These are phyloP conservation scores for Ips nitidus DNA, from an alignment of 1,140 invertebrate genomes.

Conservation along the genomic window DNA sequence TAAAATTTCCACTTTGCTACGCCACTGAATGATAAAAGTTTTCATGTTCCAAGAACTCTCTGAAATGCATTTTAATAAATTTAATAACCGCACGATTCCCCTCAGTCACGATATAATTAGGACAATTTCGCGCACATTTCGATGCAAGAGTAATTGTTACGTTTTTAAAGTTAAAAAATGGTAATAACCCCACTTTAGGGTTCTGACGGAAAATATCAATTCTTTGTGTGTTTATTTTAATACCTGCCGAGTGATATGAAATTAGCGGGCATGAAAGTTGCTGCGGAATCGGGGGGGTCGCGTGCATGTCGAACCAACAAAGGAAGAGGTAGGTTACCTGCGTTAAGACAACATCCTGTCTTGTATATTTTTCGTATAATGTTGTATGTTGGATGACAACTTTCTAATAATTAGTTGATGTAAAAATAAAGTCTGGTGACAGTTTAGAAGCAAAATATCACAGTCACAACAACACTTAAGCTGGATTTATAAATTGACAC, in stretches of 20 bases:
- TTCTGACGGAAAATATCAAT: not conserved
- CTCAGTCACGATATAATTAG: conserved; percentile 46
- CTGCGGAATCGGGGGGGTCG: not conserved
- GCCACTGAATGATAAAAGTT: conserved; percentile 15
- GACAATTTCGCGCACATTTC: conserved; percentile 40
- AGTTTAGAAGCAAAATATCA: too few species aligned
- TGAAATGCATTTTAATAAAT: conserved; percentile 43
- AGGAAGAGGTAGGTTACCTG: too few species aligned
- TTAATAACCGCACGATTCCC: conserved; percentile 46
- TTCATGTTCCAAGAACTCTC: conserved; percentile 35
- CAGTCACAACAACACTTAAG: too few species aligned
- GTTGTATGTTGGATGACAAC: too few species aligned
- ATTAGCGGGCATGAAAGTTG: conserved; percentile 6
- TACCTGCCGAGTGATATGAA: conserved; percentile 6
- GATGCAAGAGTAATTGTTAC: conserved; percentile 27
- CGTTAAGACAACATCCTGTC: too few species aligned
- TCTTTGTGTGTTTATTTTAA: conserved; percentile 11
- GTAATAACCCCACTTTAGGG: conserved; percentile 11
- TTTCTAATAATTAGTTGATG: too few species aligned
- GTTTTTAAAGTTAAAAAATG: conserved; percentile 19
- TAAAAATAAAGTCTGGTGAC: too few species aligned
- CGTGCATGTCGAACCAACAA: not conserved
- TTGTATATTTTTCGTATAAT: too few species aligned
- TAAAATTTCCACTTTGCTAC: not conserved
- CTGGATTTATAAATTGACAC: too few species aligned